A percentile compares a stretch with the other conserved stretches of the same genome.
These are phyloP conservation scores for Trinorchestia longiramus DNA, from an alignment of 1,140 invertebrate genomes.

Conservation along the genomic window DNA sequence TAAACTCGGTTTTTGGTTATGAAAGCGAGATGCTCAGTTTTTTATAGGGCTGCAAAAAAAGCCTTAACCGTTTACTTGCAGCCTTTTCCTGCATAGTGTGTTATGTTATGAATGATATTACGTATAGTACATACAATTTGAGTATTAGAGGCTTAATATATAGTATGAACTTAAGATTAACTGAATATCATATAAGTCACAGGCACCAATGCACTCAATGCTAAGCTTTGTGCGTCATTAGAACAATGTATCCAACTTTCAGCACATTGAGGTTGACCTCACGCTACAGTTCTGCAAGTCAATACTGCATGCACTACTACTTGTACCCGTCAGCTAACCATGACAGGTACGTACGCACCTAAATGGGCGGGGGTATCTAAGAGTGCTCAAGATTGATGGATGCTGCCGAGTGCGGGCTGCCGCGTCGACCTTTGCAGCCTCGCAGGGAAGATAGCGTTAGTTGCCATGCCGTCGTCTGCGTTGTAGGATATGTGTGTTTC, in stretches of 20 bases:
- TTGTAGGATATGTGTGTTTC: background rate
- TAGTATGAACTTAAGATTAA: too few relatives aligned
- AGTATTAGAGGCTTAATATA: too few relatives aligned
- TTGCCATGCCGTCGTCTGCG: background rate
- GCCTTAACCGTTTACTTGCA: too few relatives aligned
- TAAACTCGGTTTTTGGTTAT: background rate
- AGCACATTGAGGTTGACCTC: background rate
- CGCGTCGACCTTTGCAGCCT: background rate
- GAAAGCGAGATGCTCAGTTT: background rate
- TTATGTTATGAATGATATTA: background rate
- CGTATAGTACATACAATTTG: too few relatives aligned
- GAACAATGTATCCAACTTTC: background rate
- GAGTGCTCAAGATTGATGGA: background rate
- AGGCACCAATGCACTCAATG: background rate
- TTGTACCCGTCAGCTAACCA: background rate
- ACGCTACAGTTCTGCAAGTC: background rate
- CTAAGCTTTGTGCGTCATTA: background rate
- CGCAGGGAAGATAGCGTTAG: background rate
- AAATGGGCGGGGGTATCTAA: background rate
- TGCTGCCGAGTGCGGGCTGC: background rate
- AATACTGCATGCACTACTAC: background rate
- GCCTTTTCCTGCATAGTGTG: background rate
- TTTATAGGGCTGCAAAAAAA: background rate
- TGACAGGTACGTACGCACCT: background rate
- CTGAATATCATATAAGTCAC: too few relatives aligned